A percentile compares a stretch with the other conserved stretches of the same genome.
Evolutionary conservation across 2,888 invertebrate species (phyloP).

Genomic region (Microdon myrmicae): DNA sequence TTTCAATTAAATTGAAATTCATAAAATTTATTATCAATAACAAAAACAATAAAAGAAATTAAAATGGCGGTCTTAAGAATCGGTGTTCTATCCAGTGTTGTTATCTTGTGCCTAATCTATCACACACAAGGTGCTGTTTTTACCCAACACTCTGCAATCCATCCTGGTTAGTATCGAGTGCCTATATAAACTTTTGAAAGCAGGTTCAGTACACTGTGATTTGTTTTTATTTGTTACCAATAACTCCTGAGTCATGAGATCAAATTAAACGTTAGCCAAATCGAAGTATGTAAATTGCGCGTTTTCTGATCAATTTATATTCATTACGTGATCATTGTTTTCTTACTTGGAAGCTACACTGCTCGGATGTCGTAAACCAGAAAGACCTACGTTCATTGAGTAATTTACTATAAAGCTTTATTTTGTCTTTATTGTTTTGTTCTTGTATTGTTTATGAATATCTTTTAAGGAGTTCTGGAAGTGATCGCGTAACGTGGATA

Average conservation of each 20-base stretch:
- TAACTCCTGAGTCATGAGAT: background rate
- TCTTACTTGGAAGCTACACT: constrained; percentile 1
- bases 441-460: too few relatives aligned
- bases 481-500: too few relatives aligned
- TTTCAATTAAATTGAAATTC: background rate
- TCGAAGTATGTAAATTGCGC: constrained; percentile 21
- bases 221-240: background rate
- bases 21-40: constrained; percentile 17
- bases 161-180: constrained; percentile 61
- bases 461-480: too few relatives aligned
- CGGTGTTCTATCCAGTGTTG: constrained; percentile 57
- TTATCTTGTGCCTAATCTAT: constrained; percentile 54
- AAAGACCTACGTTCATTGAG: constrained; percentile 32
- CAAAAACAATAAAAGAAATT: constrained; percentile 4
- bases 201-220: constrained; percentile 29
- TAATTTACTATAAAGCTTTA: too few relatives aligned
- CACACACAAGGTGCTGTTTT: constrained; percentile 60
- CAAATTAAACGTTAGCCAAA: constrained; percentile 1
- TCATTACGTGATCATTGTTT: constrained; percentile 20
- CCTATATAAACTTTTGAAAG: background rate
- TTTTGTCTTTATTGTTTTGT: too few relatives aligned
- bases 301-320: constrained; percentile 14
- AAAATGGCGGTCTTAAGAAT: constrained; percentile 55
- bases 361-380: background rate
- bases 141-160: constrained; percentile 59